These are phyloP conservation scores for Drosophila mayaguana DNA, from an alignment of 2,888 invertebrate species.

Conservation along the genomic window DNA sequence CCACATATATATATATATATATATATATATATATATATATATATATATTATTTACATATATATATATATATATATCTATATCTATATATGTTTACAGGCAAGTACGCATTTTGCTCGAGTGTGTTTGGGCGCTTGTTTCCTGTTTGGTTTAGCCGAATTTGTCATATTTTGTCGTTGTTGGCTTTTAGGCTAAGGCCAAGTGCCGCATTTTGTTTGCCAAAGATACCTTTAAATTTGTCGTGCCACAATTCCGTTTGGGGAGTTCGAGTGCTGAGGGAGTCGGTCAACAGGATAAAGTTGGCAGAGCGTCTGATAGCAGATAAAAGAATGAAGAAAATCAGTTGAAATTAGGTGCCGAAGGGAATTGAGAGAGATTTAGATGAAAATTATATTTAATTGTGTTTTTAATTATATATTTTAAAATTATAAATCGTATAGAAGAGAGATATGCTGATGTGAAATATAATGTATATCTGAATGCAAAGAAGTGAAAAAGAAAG, in stretches of 20 bases:
- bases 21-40: too few relatives aligned
- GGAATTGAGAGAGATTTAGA: background rate
- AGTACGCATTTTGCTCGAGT: constrained; percentile 59
- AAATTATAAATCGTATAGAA: constrained; percentile 4
- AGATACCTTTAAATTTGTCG: constrained; percentile 54
- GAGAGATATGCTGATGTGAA: background rate
- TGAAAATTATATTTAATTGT: background rate
- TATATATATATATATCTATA: background rate
- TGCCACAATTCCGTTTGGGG: constrained; percentile 22
- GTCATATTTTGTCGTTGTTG: constrained; percentile 76
- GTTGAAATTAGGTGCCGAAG: background rate
- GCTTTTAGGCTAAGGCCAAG: constrained; percentile 61
- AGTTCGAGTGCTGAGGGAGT: background rate
- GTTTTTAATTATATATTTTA: background rate
- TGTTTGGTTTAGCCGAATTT: constrained; percentile 76
- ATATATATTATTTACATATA: background rate
- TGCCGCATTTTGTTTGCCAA: constrained; percentile 48
- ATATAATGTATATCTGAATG: background rate
- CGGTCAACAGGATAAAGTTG: background rate
- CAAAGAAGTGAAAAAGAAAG: background rate
- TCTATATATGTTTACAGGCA: constrained; percentile 18
- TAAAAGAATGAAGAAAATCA: background rate
- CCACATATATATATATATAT: background rate
- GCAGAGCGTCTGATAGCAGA: too few relatives aligned
- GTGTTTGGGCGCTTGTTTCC: constrained; percentile 60